Conservation (phyloP, 2,888 invertebrate species). For the Scaeva pyrastri region DNA sequence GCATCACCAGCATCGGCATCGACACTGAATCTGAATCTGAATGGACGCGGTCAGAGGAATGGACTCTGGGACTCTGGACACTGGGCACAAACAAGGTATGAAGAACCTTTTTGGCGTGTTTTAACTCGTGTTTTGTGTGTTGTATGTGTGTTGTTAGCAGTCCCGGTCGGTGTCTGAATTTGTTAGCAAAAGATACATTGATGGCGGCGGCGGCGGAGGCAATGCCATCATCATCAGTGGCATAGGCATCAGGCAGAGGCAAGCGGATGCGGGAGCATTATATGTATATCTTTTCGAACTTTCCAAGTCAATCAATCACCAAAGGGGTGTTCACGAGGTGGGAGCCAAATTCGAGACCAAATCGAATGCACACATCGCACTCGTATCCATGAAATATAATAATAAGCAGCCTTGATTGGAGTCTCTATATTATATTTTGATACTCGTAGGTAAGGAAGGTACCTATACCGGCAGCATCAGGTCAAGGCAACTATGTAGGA, state of each 20-base stretch:
- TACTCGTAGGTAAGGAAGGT: too few species aligned
- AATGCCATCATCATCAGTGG: not conserved
- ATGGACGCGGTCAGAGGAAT: not conserved
- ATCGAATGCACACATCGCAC: conserved; percentile 62
- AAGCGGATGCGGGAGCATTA: conserved; percentile 8
- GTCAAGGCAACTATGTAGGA: not conserved
- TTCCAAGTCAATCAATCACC: conserved; percentile 74
- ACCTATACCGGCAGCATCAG: not conserved
- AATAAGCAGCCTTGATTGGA: conserved; percentile 70
- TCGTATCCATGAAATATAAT: conserved; percentile 45
- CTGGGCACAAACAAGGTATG: conserved; percentile 47
- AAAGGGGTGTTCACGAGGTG: conserved; percentile 74
- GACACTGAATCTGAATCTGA: not conserved
- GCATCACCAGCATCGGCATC: too few species aligned
- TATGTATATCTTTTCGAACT: conserved; percentile 52
- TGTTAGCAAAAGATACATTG: conserved; percentile 31
- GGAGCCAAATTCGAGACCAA: conserved; percentile 70
- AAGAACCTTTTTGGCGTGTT: conserved; percentile 53
- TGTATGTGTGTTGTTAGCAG: conserved; percentile 5
- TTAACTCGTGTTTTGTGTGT: conserved; percentile 53
- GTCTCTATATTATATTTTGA: conserved; percentile 34
- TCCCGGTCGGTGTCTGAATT: conserved; percentile 53
- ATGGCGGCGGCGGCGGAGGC: conserved; percentile 29
- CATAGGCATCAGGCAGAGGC: not conserved
- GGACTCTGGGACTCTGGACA: not conserved